A percentile compares a stretch with the other conserved stretches of the same genome.
Conservation (phyloP, 1,140 invertebrate species). For the Trialeurodes vaporariorum region DNA sequence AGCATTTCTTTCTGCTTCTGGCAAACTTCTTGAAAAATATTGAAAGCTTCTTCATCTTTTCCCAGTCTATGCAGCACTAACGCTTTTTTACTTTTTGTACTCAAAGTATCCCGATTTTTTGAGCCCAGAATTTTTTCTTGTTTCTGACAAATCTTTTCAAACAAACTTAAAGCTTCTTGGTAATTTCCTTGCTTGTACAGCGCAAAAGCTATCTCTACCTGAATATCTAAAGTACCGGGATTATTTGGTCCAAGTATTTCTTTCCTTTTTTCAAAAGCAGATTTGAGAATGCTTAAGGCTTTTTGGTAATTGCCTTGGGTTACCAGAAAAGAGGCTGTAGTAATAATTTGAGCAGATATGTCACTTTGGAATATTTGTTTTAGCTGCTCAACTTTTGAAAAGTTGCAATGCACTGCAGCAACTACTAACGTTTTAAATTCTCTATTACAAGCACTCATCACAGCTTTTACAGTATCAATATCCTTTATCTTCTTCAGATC, state of each 20-base stretch:
- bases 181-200: constrained; percentile 13
- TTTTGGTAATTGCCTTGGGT: not conserved
- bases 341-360: not conserved
- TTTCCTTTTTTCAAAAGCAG: constrained; percentile 10
- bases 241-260: constrained; percentile 15
- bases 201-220: constrained; percentile 4
- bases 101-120: constrained; percentile 23
- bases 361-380: not conserved
- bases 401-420: not conserved
- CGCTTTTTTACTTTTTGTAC: constrained; percentile 21
- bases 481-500: not conserved
- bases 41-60: not conserved
- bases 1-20: not conserved
- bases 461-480: not conserved
- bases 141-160: constrained; percentile 14
- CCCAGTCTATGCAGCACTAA: constrained; percentile 1
- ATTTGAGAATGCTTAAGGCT: not conserved
- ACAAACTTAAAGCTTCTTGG: constrained; percentile 23
- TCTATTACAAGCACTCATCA: constrained; percentile 2
- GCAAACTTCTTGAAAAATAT: not conserved
- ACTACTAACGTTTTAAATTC: not conserved
- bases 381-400: not conserved
- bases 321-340: not conserved
- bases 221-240: constrained; percentile 16
- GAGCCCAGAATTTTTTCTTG: constrained; percentile 19